These are phyloP conservation scores for Dunckerocampus dactyliophorus DNA, from an alignment of 2,113 vertebrate species.

Conservation along the genomic window DNA sequence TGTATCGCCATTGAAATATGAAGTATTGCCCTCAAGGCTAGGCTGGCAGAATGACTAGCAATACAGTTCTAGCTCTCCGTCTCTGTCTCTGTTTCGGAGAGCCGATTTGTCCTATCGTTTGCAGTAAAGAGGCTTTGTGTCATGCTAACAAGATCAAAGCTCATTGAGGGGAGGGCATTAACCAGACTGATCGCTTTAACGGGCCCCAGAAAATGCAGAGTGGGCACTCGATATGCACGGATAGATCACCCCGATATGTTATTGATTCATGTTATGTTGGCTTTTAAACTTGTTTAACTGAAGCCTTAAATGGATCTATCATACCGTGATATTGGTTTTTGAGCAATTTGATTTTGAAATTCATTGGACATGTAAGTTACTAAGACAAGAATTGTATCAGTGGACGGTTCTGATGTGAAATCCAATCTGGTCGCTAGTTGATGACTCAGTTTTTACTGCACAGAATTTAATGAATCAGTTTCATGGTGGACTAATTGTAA, in stretches of 20 bases:
- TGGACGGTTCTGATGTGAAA: too few relatives aligned
- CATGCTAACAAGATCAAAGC: slow-evolving; percentile 71
- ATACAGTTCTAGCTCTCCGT: slow-evolving; percentile 35
- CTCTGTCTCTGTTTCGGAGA: slow-evolving; percentile 24
- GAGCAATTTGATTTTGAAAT: too few relatives aligned
- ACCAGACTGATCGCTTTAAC: slow-evolving; percentile 61
- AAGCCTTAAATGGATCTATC: too few relatives aligned
- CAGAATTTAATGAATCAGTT: too few relatives aligned
- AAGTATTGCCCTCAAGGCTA: slow-evolving; percentile 29
- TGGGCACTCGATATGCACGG: slow-evolving; percentile 7
- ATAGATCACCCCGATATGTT: slow-evolving; percentile 29
- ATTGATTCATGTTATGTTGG: neutral
- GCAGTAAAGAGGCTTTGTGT: slow-evolving; percentile 76
- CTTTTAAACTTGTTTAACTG: too few relatives aligned
- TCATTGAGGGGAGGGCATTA: slow-evolving; percentile 71
- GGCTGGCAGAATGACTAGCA: slow-evolving; percentile 23
- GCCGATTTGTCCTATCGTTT: slow-evolving; percentile 70
- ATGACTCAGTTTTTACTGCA: too few relatives aligned
- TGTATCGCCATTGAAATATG: neutral
- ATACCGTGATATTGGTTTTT: too few relatives aligned
- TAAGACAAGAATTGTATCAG: too few relatives aligned
- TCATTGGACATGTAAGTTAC: too few relatives aligned
- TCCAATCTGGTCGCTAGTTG: too few relatives aligned
- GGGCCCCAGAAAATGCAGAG: slow-evolving; percentile 2
- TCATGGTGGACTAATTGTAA: too few relatives aligned